Conservation (phyloP, 2,797 vertebrate species). For the Chaunax sp. region DNA sequence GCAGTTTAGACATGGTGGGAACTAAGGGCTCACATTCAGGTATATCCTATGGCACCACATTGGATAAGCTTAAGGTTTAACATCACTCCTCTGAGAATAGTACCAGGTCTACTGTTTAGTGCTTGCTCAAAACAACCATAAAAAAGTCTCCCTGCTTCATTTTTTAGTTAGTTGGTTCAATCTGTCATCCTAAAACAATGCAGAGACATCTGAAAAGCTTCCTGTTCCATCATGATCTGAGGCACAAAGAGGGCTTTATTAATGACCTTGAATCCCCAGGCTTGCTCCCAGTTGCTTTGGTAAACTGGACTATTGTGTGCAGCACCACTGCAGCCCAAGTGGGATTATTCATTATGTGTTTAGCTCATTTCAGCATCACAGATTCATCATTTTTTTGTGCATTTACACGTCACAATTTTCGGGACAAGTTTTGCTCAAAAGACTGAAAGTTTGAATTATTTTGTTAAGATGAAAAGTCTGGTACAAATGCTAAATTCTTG, state of each 20-base stretch:
- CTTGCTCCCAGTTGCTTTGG: conserved; percentile 54
- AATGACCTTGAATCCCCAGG: conserved; percentile 64
- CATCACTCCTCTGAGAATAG: neutral
- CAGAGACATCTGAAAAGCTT: conserved; percentile 61
- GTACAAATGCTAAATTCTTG: neutral
- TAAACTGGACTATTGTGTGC: conserved; percentile 73
- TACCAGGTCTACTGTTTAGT: neutral
- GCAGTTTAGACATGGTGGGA: neutral
- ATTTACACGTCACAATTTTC: conserved; percentile 14
- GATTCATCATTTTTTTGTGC: conserved; percentile 45
- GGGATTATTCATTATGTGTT: conserved; percentile 67
- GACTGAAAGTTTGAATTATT: neutral
- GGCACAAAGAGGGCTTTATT: conserved; percentile 73
- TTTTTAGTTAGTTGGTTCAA: conserved; percentile 16
- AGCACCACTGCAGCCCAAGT: conserved; percentile 39
- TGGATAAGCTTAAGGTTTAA: neutral
- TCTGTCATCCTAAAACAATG: conserved; percentile 60
- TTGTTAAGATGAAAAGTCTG: neutral
- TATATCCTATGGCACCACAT: neutral
- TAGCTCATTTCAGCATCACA: conserved; percentile 57
- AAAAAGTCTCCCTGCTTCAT: neutral
- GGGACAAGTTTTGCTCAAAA: conserved; percentile 1
- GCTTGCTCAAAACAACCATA: neutral
- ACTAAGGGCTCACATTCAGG: neutral
- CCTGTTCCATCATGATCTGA: conserved; percentile 55